These are phyloP conservation scores for Syngnathus rostellatus DNA, from an alignment of 2,797 vertebrate species.

Conservation along the genomic window DNA sequence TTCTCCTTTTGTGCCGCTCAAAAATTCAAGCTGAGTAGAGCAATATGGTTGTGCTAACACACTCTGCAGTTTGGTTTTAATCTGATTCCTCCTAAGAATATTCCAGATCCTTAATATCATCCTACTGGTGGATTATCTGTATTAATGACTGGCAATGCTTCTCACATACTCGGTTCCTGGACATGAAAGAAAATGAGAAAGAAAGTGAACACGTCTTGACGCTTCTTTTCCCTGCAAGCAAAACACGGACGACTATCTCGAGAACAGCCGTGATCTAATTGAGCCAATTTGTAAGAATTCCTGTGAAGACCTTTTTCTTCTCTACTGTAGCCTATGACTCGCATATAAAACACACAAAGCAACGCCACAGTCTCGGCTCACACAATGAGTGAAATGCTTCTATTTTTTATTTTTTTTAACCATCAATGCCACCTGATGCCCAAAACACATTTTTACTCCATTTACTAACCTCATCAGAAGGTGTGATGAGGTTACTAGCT, in stretches of 20 bases:
- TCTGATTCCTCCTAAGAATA: constrained; percentile 74
- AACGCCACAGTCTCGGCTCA: constrained; percentile 15
- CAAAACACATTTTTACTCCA: constrained; percentile 47
- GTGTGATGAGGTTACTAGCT: constrained; percentile 47
- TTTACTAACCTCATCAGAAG: constrained; percentile 52
- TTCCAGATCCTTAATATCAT: constrained; percentile 74
- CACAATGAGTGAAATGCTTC: constrained; percentile 30
- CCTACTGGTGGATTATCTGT: constrained; percentile 65
- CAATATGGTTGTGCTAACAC: constrained; percentile 63
- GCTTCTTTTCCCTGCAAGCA: constrained; percentile 35
- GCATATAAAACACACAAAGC: constrained; percentile 27
- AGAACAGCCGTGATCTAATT: constrained; percentile 48
- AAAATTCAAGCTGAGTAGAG: constrained; percentile 73
- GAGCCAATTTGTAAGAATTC: constrained; percentile 55
- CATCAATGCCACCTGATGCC: constrained; percentile 38
- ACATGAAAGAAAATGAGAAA: constrained; percentile 6
- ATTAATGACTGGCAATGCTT: constrained; percentile 64
- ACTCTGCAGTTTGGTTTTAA: constrained; percentile 71
- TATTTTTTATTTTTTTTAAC: constrained; percentile 19
- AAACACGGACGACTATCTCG: constrained; percentile 24
- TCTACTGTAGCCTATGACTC: constrained; percentile 23
- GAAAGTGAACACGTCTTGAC: constrained; percentile 13
- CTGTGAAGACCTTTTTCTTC: constrained; percentile 37
- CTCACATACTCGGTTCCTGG: constrained; percentile 35
- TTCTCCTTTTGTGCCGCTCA: constrained; percentile 67